phyloP scores from a whole-genome alignment of 2,113 vertebrate species.

The Anser cygnoides region DNA sequence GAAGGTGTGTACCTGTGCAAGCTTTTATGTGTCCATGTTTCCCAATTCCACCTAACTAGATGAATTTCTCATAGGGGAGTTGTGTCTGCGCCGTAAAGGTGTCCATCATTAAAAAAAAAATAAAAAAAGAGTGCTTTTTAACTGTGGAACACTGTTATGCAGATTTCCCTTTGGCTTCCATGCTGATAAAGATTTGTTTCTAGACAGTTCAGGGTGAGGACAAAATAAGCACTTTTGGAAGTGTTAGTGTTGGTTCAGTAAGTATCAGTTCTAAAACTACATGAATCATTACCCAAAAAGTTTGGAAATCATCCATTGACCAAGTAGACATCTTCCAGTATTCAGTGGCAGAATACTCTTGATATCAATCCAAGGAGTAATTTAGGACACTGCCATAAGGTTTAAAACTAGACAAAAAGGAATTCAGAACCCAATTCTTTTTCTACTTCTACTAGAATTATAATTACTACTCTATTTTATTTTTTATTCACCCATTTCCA shows the following conservation, averaged over 20 bases:
- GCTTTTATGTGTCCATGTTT: background rate
- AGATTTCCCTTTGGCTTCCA: background rate
- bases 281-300: background rate
- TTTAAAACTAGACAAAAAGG: background rate
- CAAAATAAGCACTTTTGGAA: background rate
- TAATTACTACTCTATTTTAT: background rate
- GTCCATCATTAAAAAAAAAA: background rate
- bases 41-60: no score
- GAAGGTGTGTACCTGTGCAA: background rate
- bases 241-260: background rate
- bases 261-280: background rate
- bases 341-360: background rate
- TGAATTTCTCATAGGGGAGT: background rate
- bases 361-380: background rate
- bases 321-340: background rate
- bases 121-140: background rate
- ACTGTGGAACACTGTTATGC: background rate
- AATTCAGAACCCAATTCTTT: background rate
- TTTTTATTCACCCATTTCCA: background rate
- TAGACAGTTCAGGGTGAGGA: background rate
- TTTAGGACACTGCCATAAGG: background rate
- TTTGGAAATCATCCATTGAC: accelerated
- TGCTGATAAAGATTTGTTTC: background rate
- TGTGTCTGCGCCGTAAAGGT: background rate
- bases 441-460: background rate